Evolutionary conservation across 2,797 vertebrate species (phyloP), one percentile per base, ranked within the genome.

Genomic region (Pangasius sanitwongsei): DNA sequence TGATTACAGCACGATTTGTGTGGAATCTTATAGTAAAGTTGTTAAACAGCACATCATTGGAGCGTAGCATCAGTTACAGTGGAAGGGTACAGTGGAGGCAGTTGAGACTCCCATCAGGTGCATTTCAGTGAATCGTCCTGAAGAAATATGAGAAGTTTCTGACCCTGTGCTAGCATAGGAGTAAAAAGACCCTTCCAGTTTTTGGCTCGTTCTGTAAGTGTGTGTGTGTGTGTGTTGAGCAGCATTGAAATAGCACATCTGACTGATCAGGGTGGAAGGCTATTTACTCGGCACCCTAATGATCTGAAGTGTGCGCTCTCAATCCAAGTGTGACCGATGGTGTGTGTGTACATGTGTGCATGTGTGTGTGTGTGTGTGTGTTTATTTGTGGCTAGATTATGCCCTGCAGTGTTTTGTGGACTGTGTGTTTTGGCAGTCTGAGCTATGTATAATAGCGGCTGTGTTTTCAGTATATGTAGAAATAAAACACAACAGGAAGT

Each of bases 201-300:
- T 57, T 57, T 83, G 31, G 44, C 28, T 34, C 16, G 50, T 13
- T 65, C 48, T 70, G 50, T 48, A 44, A 80, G 34, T 72, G 69
- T 41, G 69, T 37, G 69, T 37, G 67, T 44, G 70, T 48, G 41
- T 28, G 65, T 86, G 59, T 89, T 61, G 41, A 31, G 63, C 72
- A 82, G 61, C 80, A 89, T 18, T 63, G 34, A 67, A 84, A 84
- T 87, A 78, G 83, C 75, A 44, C 77, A 91, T 87, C 88, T 91
- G 90, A 91, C 90, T 89, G 90, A 88, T 90, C 85, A 69, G 88
- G 81, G 67, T 90, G 85, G 92, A 92, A 93, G 87, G 89, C 92
- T 89, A 87, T 92, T 90, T 92, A 91, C 90, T 92, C 65, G 63
- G 86, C 5, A 63, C 83, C 28, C 28, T 85, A 74, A 85, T 77